Evolutionary conservation across 1,140 invertebrate genomes (phyloP), one percentile per base, ranked within the genome.

Genomic region (Orius insidiosus): DNA sequence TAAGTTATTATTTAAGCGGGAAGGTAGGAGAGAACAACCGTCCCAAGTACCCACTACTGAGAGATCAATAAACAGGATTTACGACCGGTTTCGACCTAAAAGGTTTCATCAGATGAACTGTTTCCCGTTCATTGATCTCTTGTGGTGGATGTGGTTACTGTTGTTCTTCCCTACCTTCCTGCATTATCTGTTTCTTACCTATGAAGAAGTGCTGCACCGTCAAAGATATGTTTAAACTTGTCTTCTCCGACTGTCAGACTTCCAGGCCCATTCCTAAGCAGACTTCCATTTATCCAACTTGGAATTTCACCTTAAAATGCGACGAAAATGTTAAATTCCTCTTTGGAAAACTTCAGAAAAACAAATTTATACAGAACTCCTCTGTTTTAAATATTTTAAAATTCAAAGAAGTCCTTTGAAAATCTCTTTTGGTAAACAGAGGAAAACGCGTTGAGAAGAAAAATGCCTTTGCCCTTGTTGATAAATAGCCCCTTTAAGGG

Each of bases 221-320:
- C 88, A 56, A 92, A 93, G 16, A 88, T 60, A 61, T 92, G 86
- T 37, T 80, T 66, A 53, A 79, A 87, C 15, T 67, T 69, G 55
- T 76, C 74, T n/a, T 80, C 62, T 0, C 85, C 85, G 46, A 88
- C 75, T 62, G 84, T 80, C 4, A 80, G 60, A 45, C 73, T 78
- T 2, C 86, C 87, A 0, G 86, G 86, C 0, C 88, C 88, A 61
- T 92, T 92, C 30, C 85, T 64, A 13, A 88, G 57, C 5, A 93
- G 60, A 1, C 68, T 75, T 1, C 88, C 87, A 30, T 71, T 72
- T 2, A 93, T 52, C 85, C 85, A 93, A 6, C 54, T 34, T 13
- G 87, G 87, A 36, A 90, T 72, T 2, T 54, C 55, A 10, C 78
- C 79, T 80, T 51, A 33, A 52, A 33, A 43, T 32, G 7, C 4